Percentiles rank a stretch among this genome's conserved stretches.
These are phyloP conservation scores for Octonoba sinensis DNA, from an alignment of 2,888 invertebrate genomes.

Conservation along the genomic window DNA sequence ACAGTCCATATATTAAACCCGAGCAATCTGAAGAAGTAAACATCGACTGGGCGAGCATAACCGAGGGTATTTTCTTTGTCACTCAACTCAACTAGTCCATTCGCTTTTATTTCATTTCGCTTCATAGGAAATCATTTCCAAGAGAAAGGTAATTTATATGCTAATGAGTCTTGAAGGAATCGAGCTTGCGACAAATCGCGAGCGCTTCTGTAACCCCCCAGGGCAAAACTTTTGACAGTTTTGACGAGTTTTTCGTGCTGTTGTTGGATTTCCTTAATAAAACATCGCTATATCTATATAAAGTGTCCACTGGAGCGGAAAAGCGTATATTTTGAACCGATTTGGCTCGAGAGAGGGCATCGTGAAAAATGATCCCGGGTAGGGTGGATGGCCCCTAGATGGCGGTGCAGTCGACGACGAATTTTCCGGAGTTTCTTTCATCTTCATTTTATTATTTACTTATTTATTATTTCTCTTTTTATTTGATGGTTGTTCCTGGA, in stretches of 20 bases:
- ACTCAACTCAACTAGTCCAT: not conserved
- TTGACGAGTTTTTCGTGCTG: slow-evolving; percentile 29
- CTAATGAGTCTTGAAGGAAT: slow-evolving; percentile 44
- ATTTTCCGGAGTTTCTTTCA: slow-evolving; percentile 11
- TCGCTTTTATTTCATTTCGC: slow-evolving; percentile 3
- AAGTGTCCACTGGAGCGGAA: slow-evolving; percentile 7
- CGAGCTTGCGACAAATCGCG: slow-evolving; percentile 29
- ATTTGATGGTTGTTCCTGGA: no score
- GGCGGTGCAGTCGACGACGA: slow-evolving; percentile 9
- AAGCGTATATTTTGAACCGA: slow-evolving; percentile 17
- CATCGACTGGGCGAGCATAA: no score
- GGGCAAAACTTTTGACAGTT: slow-evolving; percentile 47
- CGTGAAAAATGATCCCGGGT: not conserved
- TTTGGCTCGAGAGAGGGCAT: slow-evolving; percentile 5
- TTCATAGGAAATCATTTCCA: slow-evolving; percentile 46
- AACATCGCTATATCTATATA: slow-evolving; percentile 13
- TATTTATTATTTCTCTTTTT: not conserved
- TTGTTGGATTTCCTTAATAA: slow-evolving; percentile 19
- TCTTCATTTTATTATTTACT: not conserved
- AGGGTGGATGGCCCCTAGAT: slow-evolving; percentile 1
- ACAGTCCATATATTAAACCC: no score
- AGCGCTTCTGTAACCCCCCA: slow-evolving; percentile 34
- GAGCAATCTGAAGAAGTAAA: no score
- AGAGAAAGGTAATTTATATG: slow-evolving; percentile 62
- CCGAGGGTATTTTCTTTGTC: no score